Percentiles rank a stretch among this genome's conserved stretches.
Evolutionary conservation across 2,113 vertebrate species (phyloP).

Genomic region (Paradoxurus hermaphroditus): DNA sequence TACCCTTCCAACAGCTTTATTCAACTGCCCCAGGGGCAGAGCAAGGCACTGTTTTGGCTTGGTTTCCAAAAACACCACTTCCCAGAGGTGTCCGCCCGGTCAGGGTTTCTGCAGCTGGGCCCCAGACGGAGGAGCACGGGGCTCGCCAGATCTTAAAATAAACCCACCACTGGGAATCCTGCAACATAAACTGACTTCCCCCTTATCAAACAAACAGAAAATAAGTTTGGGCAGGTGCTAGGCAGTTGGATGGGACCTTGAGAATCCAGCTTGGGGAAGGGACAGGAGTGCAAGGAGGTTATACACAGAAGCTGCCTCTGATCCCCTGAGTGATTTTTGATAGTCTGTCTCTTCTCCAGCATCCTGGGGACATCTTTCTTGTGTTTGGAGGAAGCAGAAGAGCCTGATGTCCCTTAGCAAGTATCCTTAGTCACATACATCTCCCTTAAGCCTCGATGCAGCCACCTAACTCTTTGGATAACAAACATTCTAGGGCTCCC

Average conservation of each 20-base stretch:
- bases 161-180: constrained; percentile 35
- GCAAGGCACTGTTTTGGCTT: constrained; percentile 9
- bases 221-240: constrained; percentile 61
- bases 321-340: constrained; percentile 70
- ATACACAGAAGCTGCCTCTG: constrained; percentile 57
- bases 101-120: neutral
- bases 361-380: constrained; percentile 66
- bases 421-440: constrained; percentile 55
- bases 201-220: constrained; percentile 62
- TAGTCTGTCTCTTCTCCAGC: constrained; percentile 33
- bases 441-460: neutral
- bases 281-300: neutral
- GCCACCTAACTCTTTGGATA: neutral
- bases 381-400: constrained; percentile 64
- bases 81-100: neutral
- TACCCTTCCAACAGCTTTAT: neutral
- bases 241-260: constrained; percentile 50
- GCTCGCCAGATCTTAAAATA: constrained; percentile 55
- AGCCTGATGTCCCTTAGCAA: constrained; percentile 70
- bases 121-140: neutral
- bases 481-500: neutral
- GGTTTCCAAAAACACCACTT: constrained; percentile 37
- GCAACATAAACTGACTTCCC: constrained; percentile 34
- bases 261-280: neutral
- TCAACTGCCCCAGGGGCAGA: neutral